Evolutionary conservation across 2,888 invertebrate genomes (phyloP).

Genomic region (Lepidonotus clava): DNA sequence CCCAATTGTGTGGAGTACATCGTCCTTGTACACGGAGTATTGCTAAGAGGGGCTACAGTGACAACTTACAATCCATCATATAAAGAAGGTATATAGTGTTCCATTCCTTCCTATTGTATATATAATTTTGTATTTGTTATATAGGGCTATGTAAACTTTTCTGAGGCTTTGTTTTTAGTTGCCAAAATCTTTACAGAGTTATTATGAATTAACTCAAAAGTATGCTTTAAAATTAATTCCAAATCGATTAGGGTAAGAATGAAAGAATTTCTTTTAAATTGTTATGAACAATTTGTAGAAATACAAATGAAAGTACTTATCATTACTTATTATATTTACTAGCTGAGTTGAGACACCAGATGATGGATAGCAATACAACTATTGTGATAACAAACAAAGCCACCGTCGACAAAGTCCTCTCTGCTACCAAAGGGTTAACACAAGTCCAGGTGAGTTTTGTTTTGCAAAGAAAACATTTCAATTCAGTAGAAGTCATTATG

Average conservation of each 20-base stretch:
- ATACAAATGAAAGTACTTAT: too few species aligned
- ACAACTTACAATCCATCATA: neutral
- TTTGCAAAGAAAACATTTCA: neutral
- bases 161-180: too few species aligned
- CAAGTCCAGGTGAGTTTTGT: neutral
- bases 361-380: neutral
- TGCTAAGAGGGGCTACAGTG: neutral
- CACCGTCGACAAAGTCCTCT: neutral
- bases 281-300: too few species aligned
- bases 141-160: too few species aligned
- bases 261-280: too few species aligned
- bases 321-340: too few species aligned
- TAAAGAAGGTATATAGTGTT: neutral
- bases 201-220: too few species aligned
- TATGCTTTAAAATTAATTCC: too few species aligned
- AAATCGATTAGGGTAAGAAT: too few species aligned
- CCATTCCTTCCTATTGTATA: neutral
- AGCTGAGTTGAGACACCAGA: neutral
- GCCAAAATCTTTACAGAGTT: too few species aligned
- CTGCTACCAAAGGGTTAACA: neutral
- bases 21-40: neutral
- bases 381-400: constrained; percentile 3
- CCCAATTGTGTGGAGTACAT: constrained; percentile 38
- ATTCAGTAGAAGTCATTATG: neutral
- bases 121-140: neutral